Evolutionary conservation across 2,888 invertebrate species (phyloP), one percentile per base, ranked within the genome.

Genomic region (Sericinus montela): DNA sequence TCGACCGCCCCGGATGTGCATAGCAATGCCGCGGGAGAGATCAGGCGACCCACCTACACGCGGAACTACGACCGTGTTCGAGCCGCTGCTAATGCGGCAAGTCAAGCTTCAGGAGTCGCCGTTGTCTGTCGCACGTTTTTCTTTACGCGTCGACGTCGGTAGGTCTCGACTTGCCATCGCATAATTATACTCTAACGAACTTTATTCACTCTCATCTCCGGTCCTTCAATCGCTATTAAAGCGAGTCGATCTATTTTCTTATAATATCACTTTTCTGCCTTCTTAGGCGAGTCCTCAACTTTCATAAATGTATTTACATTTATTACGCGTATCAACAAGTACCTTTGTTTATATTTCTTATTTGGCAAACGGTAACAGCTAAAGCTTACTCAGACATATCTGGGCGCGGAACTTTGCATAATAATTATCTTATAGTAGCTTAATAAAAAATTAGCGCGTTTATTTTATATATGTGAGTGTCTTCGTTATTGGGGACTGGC

Each of bases 1-100:
- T 86, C 87, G 87, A 87, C 86, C 86, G 83, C 74, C 77, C 82
- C 85, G 85, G 85, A 83, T 85, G 77, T 85, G 84, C 84, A 83
- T 76, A 69, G 83, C 80, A 71, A 75, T 76, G 71, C 72, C 68
- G 75, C 52, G 71, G 69, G 75, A 76, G 80, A 80, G 77, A 82
- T 80, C 82, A 69, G 62, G 62, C 79, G 72, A 69, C 72, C 71
- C 68, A 75, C 74, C 75, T 76, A 72, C 72, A 69, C 65, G 67
- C 69, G 69, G 69, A 72, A 70, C 64, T 69, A 64, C 63, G 65
- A 58, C 60, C 58, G 58, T 63, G 62, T 62, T 67, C 56, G 51
- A 57, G 60, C 63, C 62, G 53, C 57, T 58, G 52, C 54, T 50
- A n/a, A 51, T 47, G 50, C 55, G 51, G 53, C 54, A 48, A 44